These are phyloP conservation scores for Uloborus plumipes DNA, from an alignment of 2,888 invertebrate genomes.

Conservation along the genomic window DNA sequence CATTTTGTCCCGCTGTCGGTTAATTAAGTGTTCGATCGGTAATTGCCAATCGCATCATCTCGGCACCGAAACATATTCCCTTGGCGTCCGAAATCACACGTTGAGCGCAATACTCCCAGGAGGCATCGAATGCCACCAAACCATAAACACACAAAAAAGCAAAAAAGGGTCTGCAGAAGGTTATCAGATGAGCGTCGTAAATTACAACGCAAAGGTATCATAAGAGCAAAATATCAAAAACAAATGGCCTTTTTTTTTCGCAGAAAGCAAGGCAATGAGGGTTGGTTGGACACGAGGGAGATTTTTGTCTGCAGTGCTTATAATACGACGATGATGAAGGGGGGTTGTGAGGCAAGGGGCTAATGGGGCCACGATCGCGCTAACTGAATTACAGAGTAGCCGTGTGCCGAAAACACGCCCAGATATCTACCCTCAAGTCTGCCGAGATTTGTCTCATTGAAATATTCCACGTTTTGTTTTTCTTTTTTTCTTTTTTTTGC, in stretches of 20 bases:
- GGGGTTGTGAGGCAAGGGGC: conserved; percentile 2
- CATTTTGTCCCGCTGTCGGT: not conserved
- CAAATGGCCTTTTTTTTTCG: conserved; percentile 15
- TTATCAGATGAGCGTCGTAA: conserved; percentile 54
- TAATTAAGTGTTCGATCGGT: not conserved
- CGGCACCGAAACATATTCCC: conserved; percentile 16
- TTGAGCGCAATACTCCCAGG: not conserved
- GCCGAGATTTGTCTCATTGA: conserved; percentile 50
- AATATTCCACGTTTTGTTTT: conserved; percentile 22
- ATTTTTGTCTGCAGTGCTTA: conserved; percentile 24
- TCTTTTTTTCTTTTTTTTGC: not conserved
- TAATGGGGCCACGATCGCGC: conserved; percentile 52
- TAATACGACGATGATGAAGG: not conserved
- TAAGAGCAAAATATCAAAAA: conserved; percentile 45
- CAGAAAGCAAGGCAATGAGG: conserved; percentile 27
- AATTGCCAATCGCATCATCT: not conserved
- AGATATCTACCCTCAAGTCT: conserved; percentile 19
- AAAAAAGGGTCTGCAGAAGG: conserved; percentile 15
- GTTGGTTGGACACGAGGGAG: not conserved
- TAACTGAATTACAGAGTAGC: conserved; percentile 64
- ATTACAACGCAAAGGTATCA: conserved; percentile 55
- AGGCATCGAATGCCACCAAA: conserved; percentile 9
- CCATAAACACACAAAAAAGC: not conserved
- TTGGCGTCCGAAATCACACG: conserved; percentile 47
- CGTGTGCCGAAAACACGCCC: conserved; percentile 52